A percentile compares a stretch with the other conserved stretches of the same genome.
Conservation (phyloP, 1,140 invertebrate species). For the Pygmarrhopalites habei region DNA sequence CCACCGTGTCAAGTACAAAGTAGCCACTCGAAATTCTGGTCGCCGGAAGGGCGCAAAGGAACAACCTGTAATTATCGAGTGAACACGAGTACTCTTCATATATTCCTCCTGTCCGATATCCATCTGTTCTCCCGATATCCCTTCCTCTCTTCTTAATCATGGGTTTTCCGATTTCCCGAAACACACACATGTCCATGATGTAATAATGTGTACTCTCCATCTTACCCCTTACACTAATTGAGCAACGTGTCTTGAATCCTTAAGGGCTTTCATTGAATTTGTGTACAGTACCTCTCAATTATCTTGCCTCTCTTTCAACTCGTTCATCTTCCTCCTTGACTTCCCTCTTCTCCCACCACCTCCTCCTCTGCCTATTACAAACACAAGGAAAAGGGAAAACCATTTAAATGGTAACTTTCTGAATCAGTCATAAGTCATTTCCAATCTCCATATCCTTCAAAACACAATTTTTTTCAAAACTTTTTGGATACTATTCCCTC, state of each 20-base stretch:
- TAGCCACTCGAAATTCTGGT: background rate
- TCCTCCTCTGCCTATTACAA: no score
- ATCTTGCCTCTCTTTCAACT: background rate
- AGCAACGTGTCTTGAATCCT: conserved; percentile 16
- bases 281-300: conserved; percentile 10
- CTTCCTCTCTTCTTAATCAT: no score
- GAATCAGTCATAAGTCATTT: no score
- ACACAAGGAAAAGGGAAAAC: no score
- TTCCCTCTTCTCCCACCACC: background rate
- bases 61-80: conserved; percentile 24
- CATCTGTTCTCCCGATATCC: conserved; percentile 12
- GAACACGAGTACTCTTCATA: conserved; percentile 18
- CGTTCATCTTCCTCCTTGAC: no score
- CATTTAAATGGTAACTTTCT: no score
- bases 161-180: background rate
- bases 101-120: conserved; percentile 9
- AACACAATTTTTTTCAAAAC: no score
- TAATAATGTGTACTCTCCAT: no score
- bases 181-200: no score
- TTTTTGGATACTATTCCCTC: no score
- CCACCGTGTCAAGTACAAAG: conserved; percentile 15
- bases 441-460: no score
- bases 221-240: conserved; percentile 16
- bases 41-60: conserved; percentile 18
- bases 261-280: conserved; percentile 12